Percentiles rank a stretch among this genome's conserved stretches.
phyloP scores from a whole-genome alignment of 2,797 vertebrate species.

The Oreochromis mossambicus region DNA sequence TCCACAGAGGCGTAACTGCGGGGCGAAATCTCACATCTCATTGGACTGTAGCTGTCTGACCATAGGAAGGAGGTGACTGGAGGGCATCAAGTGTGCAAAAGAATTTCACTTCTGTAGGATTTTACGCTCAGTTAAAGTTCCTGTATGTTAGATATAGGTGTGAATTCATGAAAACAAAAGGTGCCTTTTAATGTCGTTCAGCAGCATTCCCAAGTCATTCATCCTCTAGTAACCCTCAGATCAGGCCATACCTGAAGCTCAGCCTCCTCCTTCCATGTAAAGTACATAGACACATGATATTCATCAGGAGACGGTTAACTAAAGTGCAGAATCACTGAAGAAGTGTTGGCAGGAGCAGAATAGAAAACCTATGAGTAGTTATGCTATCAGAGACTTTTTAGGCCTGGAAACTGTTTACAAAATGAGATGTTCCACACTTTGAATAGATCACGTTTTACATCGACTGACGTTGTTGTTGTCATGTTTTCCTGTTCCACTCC shows the following conservation, averaged over 20 bases:
- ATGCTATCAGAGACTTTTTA: constrained; percentile 7
- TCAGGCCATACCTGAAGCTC: background rate
- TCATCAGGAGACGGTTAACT: background rate
- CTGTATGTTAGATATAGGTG: fast-evolving
- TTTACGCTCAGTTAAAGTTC: background rate
- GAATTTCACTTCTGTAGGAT: background rate
- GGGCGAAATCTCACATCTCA: background rate
- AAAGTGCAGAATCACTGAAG: background rate
- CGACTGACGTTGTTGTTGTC: constrained; percentile 9
- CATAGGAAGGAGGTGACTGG: background rate
- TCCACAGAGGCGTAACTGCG: background rate
- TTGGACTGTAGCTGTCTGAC: background rate
- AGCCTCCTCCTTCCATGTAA: background rate
- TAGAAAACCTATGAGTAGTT: background rate
- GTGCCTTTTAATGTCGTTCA: background rate
- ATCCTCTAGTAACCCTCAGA: background rate
- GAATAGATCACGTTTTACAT: constrained; percentile 16
- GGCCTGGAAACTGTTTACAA: background rate
- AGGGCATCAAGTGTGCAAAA: constrained; percentile 8
- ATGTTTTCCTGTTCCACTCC: background rate
- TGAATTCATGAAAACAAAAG: background rate
- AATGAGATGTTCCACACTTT: background rate
- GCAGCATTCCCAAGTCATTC: background rate
- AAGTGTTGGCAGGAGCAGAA: background rate
- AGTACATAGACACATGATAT: background rate